phyloP scores from a whole-genome alignment of 1,140 invertebrate genomes.

The Megathymus violae region DNA sequence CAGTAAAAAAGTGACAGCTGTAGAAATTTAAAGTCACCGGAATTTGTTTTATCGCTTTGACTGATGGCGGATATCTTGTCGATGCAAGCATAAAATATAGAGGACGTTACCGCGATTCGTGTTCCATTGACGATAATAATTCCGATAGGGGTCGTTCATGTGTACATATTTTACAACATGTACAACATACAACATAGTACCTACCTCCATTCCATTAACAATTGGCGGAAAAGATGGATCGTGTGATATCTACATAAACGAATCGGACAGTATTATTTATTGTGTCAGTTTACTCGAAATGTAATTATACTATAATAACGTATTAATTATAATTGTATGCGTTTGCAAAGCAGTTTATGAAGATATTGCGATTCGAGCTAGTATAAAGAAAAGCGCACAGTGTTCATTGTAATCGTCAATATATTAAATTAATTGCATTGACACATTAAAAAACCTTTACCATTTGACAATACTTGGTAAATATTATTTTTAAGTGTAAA shows the following conservation, averaged over 20 bases:
- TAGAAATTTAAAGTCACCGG: conserved; percentile 4
- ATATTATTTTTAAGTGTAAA: conserved; percentile 79
- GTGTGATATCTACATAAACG: conserved; percentile 61
- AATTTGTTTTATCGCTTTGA: conserved; percentile 20
- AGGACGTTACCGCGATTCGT: conserved; percentile 41
- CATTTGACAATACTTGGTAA: conserved; percentile 83
- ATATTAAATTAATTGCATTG: conserved; percentile 47
- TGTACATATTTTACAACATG: conserved; percentile 68
- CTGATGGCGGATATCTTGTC: conserved; percentile 12
- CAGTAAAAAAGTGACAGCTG: conserved; percentile 13
- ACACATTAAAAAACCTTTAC: conserved; percentile 62
- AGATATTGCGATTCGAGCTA: conserved; percentile 62
- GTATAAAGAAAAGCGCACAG: conserved; percentile 74
- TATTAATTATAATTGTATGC: conserved; percentile 38
- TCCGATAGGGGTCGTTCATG: conserved; percentile 48
- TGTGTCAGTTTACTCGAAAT: conserved; percentile 37
- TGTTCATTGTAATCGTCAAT: conserved; percentile 62
- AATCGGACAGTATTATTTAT: conserved; percentile 56
- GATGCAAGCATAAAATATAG: conserved; percentile 15
- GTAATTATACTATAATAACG: conserved; percentile 13
- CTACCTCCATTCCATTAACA: conserved; percentile 55
- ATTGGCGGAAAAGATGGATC: conserved; percentile 48
- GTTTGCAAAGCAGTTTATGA: conserved; percentile 47
- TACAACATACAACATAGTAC: conserved; percentile 44
- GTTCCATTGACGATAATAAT: conserved; percentile 49